Percentiles rank a stretch among this genome's conserved stretches.
Conservation (phyloP, 2,888 invertebrate species). For the Busseola fusca region DNA sequence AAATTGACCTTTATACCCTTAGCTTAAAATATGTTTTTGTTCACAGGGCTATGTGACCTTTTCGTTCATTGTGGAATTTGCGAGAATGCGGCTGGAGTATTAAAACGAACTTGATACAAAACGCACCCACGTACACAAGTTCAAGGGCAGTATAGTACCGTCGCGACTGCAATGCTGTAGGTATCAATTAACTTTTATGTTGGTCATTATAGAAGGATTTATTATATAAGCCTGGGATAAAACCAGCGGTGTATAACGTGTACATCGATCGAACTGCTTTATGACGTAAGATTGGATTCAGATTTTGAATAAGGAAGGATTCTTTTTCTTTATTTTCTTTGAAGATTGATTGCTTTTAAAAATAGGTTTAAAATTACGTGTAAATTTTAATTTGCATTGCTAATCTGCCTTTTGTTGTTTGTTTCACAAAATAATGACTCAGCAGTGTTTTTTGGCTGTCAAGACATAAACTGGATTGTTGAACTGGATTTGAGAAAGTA, state of each 20-base stretch:
- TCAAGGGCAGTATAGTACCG: slow-evolving; percentile 64
- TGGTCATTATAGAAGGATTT: not conserved
- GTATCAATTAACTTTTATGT: slow-evolving; percentile 38
- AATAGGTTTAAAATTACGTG: not conserved
- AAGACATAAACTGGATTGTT: no score
- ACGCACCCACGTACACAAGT: slow-evolving; percentile 66
- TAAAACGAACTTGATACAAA: slow-evolving; percentile 64
- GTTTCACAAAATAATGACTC: not conserved
- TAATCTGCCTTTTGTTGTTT: slow-evolving; percentile 1
- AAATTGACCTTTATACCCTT: slow-evolving; percentile 8
- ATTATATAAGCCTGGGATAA: not conserved
- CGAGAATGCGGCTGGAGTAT: slow-evolving; percentile 56
- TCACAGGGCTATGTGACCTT: not conserved
- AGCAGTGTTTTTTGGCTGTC: not conserved
- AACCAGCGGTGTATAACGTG: slow-evolving; percentile 25
- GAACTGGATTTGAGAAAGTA: slow-evolving; percentile 16
- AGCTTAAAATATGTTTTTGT: not conserved
- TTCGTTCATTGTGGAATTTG: slow-evolving; percentile 15
- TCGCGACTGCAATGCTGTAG: slow-evolving; percentile 20
- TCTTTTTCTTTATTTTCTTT: not conserved
- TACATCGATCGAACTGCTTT: not conserved
- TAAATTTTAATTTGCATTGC: slow-evolving; percentile 22
- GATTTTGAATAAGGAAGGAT: slow-evolving; percentile 18
- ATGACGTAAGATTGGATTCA: not conserved
- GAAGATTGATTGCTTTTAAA: not conserved